Conservation (phyloP, 2,888 invertebrate species). For the Pandemis heparana region DNA sequence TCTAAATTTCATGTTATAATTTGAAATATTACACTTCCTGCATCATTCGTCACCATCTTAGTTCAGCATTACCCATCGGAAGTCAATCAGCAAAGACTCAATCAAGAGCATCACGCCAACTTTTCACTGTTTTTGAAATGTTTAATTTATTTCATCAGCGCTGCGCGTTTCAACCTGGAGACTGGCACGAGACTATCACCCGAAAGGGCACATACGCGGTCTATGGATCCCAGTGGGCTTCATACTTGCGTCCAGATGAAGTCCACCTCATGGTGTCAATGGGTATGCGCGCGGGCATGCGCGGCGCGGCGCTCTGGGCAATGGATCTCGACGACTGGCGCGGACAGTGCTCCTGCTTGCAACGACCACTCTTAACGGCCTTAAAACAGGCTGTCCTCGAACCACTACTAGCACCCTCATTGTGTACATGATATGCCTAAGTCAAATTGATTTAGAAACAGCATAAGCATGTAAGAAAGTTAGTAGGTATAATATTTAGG, state of each 20-base stretch:
- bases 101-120: not conserved
- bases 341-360: constrained; percentile 88
- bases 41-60: not conserved
- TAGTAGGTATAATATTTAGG: not conserved
- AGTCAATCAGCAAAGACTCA: not conserved
- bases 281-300: constrained; percentile 85
- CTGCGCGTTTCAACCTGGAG: constrained; percentile 85
- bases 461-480: not conserved
- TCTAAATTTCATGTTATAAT: not conserved
- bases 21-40: not conserved
- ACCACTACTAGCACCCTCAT: constrained; percentile 61
- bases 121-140: not conserved
- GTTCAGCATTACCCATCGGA: not conserved
- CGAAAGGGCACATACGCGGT: constrained; percentile 91
- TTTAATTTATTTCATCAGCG: constrained; percentile 72
- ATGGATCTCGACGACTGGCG: constrained; percentile 92
- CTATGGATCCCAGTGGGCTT: constrained; percentile 91
- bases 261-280: constrained; percentile 87
- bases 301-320: constrained; percentile 93
- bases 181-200: constrained; percentile 83
- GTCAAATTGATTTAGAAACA: constrained; percentile 19
- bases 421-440: constrained; percentile 50
- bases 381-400: constrained; percentile 76
- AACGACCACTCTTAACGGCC: constrained; percentile 88
- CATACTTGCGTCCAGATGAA: constrained; percentile 90